Evolutionary conservation across 2,888 invertebrate genomes (phyloP).

Genomic region (Volucella inflata): DNA sequence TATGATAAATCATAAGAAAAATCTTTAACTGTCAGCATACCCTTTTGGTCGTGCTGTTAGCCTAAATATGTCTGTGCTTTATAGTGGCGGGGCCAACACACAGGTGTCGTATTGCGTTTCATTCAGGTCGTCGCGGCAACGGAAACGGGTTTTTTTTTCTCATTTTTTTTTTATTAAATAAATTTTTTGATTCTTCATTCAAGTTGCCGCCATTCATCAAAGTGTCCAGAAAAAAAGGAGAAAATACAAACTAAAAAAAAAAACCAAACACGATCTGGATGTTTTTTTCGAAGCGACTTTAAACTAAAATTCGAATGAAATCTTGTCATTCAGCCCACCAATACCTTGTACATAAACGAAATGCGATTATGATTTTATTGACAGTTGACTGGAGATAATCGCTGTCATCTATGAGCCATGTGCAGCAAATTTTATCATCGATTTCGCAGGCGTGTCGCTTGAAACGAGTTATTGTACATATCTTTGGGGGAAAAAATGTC

Average conservation of each 20-base stretch:
- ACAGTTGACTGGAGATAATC: background rate
- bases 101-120: conserved; percentile 51
- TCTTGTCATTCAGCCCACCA: background rate
- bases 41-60: conserved; percentile 5
- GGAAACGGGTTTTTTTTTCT: conserved; percentile 6
- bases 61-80: background rate
- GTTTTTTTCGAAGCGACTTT: background rate
- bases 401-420: too few relatives aligned
- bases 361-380: conserved; percentile 5
- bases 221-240: conserved; percentile 1
- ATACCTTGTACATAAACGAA: background rate
- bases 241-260: conserved; percentile 1
- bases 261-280: background rate
- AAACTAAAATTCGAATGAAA: background rate
- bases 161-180: background rate
- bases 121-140: conserved; percentile 18
- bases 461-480: conserved; percentile 3
- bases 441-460: conserved; percentile 13
- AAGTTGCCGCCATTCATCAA: conserved; percentile 40
- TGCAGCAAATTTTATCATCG: background rate
- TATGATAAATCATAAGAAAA: conserved; percentile 44
- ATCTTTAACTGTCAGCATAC: conserved; percentile 38
- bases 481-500: background rate
- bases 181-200: conserved; percentile 32
- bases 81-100: conserved; percentile 12